phyloP scores from a whole-genome alignment of 2,888 invertebrate species.

The Stenodera caucasica region DNA sequence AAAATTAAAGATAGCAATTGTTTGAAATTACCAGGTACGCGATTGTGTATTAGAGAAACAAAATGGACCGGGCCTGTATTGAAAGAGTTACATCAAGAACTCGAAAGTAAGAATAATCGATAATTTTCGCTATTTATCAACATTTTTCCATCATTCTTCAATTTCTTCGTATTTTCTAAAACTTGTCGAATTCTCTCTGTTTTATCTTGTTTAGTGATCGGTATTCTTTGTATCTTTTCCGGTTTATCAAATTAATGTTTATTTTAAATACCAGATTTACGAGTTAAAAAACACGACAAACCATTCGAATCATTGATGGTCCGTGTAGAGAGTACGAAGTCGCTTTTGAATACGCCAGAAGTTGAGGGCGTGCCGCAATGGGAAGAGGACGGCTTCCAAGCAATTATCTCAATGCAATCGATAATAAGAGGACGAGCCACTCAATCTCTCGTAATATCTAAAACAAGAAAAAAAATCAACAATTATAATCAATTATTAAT shows the following conservation, averaged over 20 bases:
- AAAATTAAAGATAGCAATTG: conserved; percentile 56
- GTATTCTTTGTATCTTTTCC: neutral
- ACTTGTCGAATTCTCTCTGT: neutral
- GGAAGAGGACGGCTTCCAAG: conserved; percentile 58
- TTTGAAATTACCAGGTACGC: conserved; percentile 52
- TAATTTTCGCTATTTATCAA: neutral
- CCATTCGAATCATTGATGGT: neutral
- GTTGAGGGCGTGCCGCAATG: conserved; percentile 43
- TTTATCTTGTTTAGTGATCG: neutral
- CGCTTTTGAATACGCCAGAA: conserved; percentile 43
- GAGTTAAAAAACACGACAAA: conserved; percentile 30
- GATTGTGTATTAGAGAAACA: conserved; percentile 63
- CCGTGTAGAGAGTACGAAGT: neutral
- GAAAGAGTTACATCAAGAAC: conserved; percentile 62
- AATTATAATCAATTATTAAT: neutral
- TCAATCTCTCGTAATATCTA: conserved; percentile 64
- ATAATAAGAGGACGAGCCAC: conserved; percentile 71
- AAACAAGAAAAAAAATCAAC: neutral
- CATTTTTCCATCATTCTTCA: too few relatives aligned
- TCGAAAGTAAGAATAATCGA: conserved; percentile 56
- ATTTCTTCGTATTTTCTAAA: neutral
- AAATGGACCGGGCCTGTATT: conserved; percentile 68
- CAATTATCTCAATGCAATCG: conserved; percentile 66
- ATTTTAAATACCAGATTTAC: conserved; percentile 30
- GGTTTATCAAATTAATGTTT: neutral